These are phyloP conservation scores for Acanthosepion pharaonis DNA, from an alignment of 2,888 invertebrate genomes.

Conservation along the genomic window DNA sequence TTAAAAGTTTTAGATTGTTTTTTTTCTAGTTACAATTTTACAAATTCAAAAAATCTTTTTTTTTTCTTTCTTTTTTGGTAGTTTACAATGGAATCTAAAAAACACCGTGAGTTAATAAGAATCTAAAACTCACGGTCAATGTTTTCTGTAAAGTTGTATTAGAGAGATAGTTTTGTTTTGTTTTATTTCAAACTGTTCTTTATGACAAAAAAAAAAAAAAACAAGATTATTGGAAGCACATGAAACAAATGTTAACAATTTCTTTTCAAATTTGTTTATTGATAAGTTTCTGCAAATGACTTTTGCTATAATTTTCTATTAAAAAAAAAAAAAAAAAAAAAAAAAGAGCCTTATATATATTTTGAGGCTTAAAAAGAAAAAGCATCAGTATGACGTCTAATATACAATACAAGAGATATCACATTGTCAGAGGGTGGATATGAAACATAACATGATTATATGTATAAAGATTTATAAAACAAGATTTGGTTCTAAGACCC, in stretches of 20 bases:
- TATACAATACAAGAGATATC: conserved; percentile 33
- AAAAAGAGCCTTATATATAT: background rate
- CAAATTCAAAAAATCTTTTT: too few relatives aligned
- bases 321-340: background rate
- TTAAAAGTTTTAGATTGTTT: background rate
- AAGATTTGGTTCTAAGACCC: background rate
- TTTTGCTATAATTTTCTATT: background rate
- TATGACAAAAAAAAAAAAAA: background rate
- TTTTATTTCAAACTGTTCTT: background rate
- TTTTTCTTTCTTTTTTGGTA: background rate
- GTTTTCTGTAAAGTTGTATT: background rate
- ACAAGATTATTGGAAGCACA: background rate
- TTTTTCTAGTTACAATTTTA: too few relatives aligned
- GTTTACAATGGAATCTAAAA: background rate
- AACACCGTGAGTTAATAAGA: too few relatives aligned
- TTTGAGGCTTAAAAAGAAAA: background rate
- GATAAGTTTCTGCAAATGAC: background rate
- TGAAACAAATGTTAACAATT: background rate
- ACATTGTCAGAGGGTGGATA: background rate
- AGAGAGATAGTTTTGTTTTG: conserved; percentile 1
- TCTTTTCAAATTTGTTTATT: background rate
- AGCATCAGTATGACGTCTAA: background rate
- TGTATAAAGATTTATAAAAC: background rate
- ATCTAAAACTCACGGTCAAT: background rate
- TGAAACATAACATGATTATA: conserved; percentile 13